phyloP scores from a whole-genome alignment of 1,140 invertebrate species.

The Caerostris darwini region DNA sequence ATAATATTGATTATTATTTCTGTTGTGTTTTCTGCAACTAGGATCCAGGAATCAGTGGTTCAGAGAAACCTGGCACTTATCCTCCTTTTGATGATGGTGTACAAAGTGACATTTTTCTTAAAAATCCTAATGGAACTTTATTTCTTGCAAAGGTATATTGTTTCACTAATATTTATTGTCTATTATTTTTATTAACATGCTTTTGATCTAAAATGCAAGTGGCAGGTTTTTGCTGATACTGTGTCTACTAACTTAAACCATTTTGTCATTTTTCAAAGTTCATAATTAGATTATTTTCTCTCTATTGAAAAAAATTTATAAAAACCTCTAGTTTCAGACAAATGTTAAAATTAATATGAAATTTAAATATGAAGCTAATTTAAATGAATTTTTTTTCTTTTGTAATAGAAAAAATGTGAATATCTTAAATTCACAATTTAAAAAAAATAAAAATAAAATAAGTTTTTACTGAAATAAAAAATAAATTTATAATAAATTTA shows the following conservation, averaged over 20 bases:
- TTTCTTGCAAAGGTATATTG: constrained; percentile 78
- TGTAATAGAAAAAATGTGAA: too few species aligned
- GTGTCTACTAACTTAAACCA: not conserved
- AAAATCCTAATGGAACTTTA: constrained; percentile 78
- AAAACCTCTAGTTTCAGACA: too few species aligned
- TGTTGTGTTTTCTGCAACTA: constrained; percentile 61
- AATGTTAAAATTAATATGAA: too few species aligned
- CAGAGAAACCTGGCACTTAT: constrained; percentile 79
- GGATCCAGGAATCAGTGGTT: constrained; percentile 81
- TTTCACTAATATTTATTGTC: not conserved
- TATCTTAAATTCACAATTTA: too few species aligned
- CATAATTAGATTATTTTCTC: too few species aligned
- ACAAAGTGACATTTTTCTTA: constrained; percentile 80
- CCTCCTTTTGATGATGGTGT: constrained; percentile 80
- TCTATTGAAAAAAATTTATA: too few species aligned
- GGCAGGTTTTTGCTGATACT: not conserved
- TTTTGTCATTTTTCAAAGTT: too few species aligned
- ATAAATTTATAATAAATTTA: too few species aligned
- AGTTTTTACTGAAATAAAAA: too few species aligned
- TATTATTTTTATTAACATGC: not conserved
- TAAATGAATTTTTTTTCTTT: too few species aligned
- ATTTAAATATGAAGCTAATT: too few species aligned
- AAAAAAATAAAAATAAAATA: too few species aligned
- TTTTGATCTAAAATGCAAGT: not conserved
- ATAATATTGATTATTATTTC: not conserved